Evolutionary conservation across 2,113 vertebrate genomes (phyloP).

Genomic region (Cyprinodon tularosa): DNA sequence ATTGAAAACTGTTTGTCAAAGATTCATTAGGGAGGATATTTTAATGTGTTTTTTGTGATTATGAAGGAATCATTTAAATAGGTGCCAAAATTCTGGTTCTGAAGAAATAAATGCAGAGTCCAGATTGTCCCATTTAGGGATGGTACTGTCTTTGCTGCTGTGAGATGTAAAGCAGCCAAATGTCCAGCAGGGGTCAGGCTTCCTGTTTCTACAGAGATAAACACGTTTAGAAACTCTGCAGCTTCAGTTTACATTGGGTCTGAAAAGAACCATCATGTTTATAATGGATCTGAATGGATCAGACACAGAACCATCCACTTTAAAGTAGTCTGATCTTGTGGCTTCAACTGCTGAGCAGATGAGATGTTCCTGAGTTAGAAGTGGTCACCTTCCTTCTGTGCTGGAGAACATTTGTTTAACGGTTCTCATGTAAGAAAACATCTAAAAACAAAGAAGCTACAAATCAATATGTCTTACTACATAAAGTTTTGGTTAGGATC

Average conservation of each 20-base stretch:
- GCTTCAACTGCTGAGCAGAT: neutral
- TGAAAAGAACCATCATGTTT: too few species aligned
- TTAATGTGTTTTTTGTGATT: too few species aligned
- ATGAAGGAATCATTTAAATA: too few species aligned
- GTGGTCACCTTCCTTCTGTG: too few species aligned
- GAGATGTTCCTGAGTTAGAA: too few species aligned
- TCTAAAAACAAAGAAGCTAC: neutral
- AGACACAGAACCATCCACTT: neutral
- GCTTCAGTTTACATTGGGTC: too few species aligned
- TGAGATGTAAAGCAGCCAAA: neutral
- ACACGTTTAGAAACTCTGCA: neutral
- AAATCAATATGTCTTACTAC: too few species aligned
- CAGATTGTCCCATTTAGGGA: neutral
- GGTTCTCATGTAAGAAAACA: neutral
- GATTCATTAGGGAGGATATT: neutral
- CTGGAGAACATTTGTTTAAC: too few species aligned
- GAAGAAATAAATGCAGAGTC: neutral
- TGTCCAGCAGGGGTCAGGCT: constrained; percentile 44
- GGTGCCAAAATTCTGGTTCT: too few species aligned
- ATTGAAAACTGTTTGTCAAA: neutral
- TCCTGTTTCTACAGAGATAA: neutral
- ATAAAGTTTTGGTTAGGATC: neutral
- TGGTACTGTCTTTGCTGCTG: neutral
- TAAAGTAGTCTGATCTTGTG: neutral
- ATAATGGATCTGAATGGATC: too few species aligned